Base-by-base conservation (phyloP, 2,113 vertebrate genomes). In the Xenus cinereus region DNA sequence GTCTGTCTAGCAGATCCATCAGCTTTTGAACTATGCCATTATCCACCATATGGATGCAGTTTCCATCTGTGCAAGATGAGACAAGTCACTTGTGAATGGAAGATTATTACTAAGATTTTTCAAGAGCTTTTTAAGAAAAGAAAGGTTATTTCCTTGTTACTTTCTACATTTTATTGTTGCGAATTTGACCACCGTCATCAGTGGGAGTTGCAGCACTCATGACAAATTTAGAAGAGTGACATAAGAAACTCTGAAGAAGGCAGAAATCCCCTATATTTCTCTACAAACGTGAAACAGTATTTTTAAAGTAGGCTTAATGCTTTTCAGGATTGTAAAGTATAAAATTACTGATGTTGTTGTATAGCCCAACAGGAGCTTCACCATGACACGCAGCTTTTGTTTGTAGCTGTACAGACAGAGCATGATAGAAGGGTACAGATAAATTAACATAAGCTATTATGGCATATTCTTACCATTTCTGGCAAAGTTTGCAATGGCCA, bases 31-130 rank as follows among this genome's bases (percentile, higher is more conserved):
- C 99, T 59, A 99, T 99, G 20, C 99, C 99, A 3, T 98, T 99
- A 98, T 99, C 99, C 95, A 99, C 99, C 99, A 99, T 99, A 98
- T 99, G 99, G 97, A 99, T 99, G 95, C 99, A 99, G 84, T 99
- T 99, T 80, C 99, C 99, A 17, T 99, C 99, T 99, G 94, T 46
- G 78, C 0, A 30, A 95, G 92, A 97, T 28, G 69, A 96, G 90
- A 86, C n/a, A 51, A 96, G 73, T 94, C 87, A 91, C 71, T 93
- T 84, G 63, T 64, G 56, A 90, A 78, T 57, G 39, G 39, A 86
- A 90, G 53, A 45, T 54, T 37, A 72, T 87, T 92, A 67, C 57
- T 37, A 24, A 53, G 35, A n/a, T 51, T 84, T 80, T 60, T 80
- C 19, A 51, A 33, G n/a, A 78, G 57, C 32, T 74, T 92, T 82